These are phyloP conservation scores for Drosophila lacicola DNA, from an alignment of 2,888 invertebrate species.

Conservation along the genomic window DNA sequence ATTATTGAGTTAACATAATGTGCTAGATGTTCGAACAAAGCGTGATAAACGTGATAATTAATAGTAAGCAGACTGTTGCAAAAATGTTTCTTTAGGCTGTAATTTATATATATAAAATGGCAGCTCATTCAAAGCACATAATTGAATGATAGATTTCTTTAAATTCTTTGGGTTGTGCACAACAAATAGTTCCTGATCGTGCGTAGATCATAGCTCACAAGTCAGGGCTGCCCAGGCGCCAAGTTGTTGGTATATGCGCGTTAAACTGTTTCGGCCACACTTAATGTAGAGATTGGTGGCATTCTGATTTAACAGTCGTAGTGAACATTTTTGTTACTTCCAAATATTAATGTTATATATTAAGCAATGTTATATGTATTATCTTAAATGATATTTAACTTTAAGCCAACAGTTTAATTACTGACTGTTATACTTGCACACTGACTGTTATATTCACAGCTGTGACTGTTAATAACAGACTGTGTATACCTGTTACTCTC, in stretches of 20 bases:
- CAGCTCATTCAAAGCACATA: not conserved
- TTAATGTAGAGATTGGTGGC: not conserved
- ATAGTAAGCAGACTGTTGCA: not conserved
- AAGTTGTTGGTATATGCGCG: not conserved
- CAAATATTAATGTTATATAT: too few relatives aligned
- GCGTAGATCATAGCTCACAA: not conserved
- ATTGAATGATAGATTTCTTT: not conserved
- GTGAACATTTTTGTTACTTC: too few relatives aligned
- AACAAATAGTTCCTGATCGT: not conserved
- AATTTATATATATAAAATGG: not conserved
- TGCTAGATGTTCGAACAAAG: not conserved
- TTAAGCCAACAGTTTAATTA: too few relatives aligned
- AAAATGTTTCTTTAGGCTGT: not conserved
- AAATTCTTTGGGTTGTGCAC: too few relatives aligned
- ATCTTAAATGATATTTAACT: too few relatives aligned
- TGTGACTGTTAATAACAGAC: too few relatives aligned
- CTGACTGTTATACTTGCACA: too few relatives aligned
- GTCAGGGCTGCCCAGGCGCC: not conserved
- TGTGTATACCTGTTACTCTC: too few relatives aligned
- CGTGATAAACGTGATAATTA: not conserved
- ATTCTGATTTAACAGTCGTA: too few relatives aligned
- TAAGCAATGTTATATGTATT: too few relatives aligned
- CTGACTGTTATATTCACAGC: too few relatives aligned
- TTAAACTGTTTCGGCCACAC: conserved; percentile 9
- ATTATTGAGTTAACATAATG: conserved; percentile 2